Conservation (phyloP, 1,140 invertebrate genomes). For the Aporrectodea caliginosa region DNA sequence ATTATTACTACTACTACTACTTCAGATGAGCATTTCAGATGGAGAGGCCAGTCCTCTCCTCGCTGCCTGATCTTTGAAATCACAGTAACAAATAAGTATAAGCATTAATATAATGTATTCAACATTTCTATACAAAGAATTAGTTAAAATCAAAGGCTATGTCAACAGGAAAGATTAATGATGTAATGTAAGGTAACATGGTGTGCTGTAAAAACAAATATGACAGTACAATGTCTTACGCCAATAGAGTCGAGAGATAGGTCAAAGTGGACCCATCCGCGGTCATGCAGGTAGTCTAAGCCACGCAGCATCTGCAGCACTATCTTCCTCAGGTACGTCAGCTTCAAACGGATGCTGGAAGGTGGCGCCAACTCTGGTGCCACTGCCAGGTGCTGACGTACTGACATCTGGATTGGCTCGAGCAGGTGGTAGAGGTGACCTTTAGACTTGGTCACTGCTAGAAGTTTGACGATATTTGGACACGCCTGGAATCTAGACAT, state of each 20-base stretch:
- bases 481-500: slow-evolving; percentile 6
- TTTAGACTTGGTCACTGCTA: not conserved
- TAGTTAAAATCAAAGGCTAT: too few species aligned
- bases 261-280: slow-evolving; percentile 13
- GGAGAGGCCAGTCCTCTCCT: too few species aligned
- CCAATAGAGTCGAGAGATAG: not conserved
- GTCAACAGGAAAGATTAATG: too few species aligned
- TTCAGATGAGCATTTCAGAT: too few species aligned
- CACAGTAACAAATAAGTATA: too few species aligned
- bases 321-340: not conserved
- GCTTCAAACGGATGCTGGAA: not conserved
- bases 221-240: not conserved
- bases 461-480: not conserved
- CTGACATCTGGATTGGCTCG: not conserved
- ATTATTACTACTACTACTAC: too few species aligned
- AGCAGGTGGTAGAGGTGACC: not conserved
- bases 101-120: too few species aligned
- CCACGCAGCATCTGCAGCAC: not conserved
- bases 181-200: too few species aligned
- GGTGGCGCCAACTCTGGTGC: not conserved
- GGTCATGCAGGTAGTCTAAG: slow-evolving; percentile 12
- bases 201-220: too few species aligned
- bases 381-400: not conserved
- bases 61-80: too few species aligned
- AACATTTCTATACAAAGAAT: too few species aligned